These are phyloP conservation scores for Salvelinus alpinus DNA, from an alignment of 2,113 vertebrate species.

Conservation along the genomic window DNA sequence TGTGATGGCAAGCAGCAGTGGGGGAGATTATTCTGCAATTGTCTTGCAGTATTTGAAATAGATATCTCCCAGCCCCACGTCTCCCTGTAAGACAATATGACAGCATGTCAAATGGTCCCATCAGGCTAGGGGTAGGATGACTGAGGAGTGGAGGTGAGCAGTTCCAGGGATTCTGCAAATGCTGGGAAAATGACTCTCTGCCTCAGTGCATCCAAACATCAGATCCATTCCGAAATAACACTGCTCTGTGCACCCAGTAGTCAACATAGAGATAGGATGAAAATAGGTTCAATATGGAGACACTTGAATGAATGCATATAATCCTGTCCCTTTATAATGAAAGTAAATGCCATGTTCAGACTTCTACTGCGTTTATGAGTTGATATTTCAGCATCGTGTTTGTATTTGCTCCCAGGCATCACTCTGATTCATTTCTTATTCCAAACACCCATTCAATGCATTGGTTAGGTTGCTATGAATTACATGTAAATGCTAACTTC, in stretches of 20 bases:
- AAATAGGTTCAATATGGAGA: neutral
- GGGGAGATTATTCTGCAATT: too few species aligned
- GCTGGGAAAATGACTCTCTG: too few species aligned
- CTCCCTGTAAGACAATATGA: neutral
- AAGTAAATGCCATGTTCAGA: neutral
- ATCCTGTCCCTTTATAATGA: slow-evolving; percentile 1
- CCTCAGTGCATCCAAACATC: neutral
- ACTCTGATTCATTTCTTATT: neutral
- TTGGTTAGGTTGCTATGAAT: neutral
- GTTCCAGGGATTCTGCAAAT: neutral
- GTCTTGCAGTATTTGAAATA: slow-evolving; percentile 4
- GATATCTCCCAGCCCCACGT: slow-evolving; percentile 7
- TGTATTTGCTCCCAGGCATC: neutral
- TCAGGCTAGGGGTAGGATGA: neutral
- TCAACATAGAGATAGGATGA: neutral
- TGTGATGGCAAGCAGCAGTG: too few species aligned
- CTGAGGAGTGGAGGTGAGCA: neutral
- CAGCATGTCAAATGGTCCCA: neutral
- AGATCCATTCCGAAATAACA: slow-evolving; percentile 3
- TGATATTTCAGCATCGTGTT: too few species aligned
- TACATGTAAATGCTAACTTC: neutral
- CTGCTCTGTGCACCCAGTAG: neutral
- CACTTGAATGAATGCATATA: neutral
- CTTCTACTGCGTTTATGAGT: neutral
- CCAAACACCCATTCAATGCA: neutral